phyloP scores from a whole-genome alignment of 2,888 invertebrate genomes.

The Cryptus viduatorius region DNA sequence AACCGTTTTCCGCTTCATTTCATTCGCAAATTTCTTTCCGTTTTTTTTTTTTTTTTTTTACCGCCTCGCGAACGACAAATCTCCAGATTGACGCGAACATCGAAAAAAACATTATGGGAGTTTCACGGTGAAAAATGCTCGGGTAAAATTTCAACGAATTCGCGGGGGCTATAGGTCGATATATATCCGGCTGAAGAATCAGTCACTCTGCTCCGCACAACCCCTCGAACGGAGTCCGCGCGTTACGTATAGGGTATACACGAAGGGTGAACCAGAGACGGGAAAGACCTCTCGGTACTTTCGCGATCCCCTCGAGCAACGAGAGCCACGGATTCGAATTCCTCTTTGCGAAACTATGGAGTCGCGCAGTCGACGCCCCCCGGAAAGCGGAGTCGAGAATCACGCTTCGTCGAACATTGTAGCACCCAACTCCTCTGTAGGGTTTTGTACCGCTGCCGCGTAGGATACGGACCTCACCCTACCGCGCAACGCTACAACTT shows the following conservation, averaged over 20 bases:
- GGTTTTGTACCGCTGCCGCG: conserved; percentile 41
- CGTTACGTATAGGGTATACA: conserved; percentile 4
- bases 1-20: background rate
- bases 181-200: conserved; percentile 43
- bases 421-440: conserved; percentile 21
- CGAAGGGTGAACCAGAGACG: conserved; percentile 28
- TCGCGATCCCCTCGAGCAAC: conserved; percentile 34
- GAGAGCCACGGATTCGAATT: conserved; percentile 40
- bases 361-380: conserved; percentile 41
- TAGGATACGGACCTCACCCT: conserved; percentile 44
- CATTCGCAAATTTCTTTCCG: background rate
- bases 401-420: conserved; percentile 53
- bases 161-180: conserved; percentile 21
- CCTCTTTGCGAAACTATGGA: conserved; percentile 31
- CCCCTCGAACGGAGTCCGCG: conserved; percentile 42
- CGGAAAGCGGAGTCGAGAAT: conserved; percentile 46
- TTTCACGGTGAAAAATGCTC: conserved; percentile 24
- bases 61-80: background rate
- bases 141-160: conserved; percentile 30
- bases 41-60: background rate
- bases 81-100: background rate
- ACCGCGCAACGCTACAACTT: conserved; percentile 4
- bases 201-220: conserved; percentile 13
- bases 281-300: conserved; percentile 14
- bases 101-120: background rate